A percentile compares a stretch with the other conserved stretches of the same genome.
Conservation (phyloP, 2,888 invertebrate species). For the Aphodius granarius region DNA sequence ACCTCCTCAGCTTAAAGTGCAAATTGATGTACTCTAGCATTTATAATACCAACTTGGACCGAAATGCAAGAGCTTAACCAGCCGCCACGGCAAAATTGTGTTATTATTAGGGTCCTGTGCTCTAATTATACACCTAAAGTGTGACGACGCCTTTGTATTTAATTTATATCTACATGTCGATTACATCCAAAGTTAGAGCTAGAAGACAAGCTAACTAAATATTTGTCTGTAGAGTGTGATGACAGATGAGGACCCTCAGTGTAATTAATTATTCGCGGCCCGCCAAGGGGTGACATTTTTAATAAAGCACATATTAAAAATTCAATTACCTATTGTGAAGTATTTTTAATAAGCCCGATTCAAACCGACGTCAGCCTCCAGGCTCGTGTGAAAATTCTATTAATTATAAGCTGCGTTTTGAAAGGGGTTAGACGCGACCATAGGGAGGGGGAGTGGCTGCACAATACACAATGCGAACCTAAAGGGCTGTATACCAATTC, state of each 20-base stretch:
- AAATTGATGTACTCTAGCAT: not conserved
- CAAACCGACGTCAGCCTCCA: not conserved
- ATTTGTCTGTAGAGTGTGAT: not conserved
- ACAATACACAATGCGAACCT: too few species aligned
- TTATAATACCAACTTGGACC: too few species aligned
- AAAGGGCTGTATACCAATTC: too few species aligned
- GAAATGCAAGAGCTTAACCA: not conserved
- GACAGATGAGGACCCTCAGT: not conserved
- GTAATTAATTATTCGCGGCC: not conserved
- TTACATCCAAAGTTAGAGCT: too few species aligned
- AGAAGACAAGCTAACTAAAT: not conserved
- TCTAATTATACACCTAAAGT: not conserved
- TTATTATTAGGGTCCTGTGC: not conserved
- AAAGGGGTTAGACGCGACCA: not conserved
- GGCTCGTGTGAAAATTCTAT: not conserved
- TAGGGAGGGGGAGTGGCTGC: not conserved
- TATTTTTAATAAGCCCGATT: not conserved
- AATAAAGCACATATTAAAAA: not conserved
- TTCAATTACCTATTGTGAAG: not conserved
- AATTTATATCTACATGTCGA: not conserved
- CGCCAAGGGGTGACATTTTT: not conserved
- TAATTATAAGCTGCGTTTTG: not conserved
- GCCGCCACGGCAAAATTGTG: not conserved
- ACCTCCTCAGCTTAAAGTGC: not conserved
- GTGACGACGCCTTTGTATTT: not conserved